Base-by-base conservation (phyloP, 2,113 vertebrate species). In the Xyrauchen texanus region DNA sequence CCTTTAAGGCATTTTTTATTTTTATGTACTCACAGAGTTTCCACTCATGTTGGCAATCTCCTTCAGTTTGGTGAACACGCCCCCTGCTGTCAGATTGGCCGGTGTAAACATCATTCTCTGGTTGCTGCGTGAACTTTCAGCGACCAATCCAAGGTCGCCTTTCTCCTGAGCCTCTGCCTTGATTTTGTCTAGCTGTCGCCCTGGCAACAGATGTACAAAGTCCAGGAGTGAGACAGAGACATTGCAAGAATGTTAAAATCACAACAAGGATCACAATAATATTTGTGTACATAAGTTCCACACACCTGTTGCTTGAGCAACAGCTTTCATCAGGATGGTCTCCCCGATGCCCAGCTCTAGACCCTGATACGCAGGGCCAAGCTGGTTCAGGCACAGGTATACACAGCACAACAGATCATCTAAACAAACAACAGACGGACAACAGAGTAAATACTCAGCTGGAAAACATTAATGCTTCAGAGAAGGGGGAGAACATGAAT, bases 71-170 rank as follows among this genome's bases (percentile, higher is more conserved):
- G 77, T 65, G 71, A 96, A 94, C 81, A 98, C 95, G 3, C 93
- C 92, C 0, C 83, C n/a, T 8, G 89, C 92, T 0, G 91, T 94
- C 80, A 98, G 93, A 3, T 88, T 92, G 0, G 94, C 93, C 0
- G 95, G 96, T 0, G 92, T 90, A 85, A 96, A 93, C 95, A 97
- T 92, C 70, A 90, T 95, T 62, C 95, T 91, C 85, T 97, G 95
- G 77, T 94, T 97, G 88, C 93, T 94, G 69, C 96, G 95, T 85
- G 95, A 96, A 78, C 88, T 95, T 90, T 97, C 96, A 0, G 95
- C 96, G 85, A 98, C 95, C 34, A 97, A 89, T 69, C 96, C 96
- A 79, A 97, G 63, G 7, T 98, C 95, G 0, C 96, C 96, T 60
- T 91, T 94, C 88, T 97, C 96, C 11, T 94, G 93, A 0, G 91